Evolutionary conservation across 2,797 vertebrate genomes (phyloP), one percentile per base, ranked within the genome.

Genomic region (Hyperoplus lanceolatus): DNA sequence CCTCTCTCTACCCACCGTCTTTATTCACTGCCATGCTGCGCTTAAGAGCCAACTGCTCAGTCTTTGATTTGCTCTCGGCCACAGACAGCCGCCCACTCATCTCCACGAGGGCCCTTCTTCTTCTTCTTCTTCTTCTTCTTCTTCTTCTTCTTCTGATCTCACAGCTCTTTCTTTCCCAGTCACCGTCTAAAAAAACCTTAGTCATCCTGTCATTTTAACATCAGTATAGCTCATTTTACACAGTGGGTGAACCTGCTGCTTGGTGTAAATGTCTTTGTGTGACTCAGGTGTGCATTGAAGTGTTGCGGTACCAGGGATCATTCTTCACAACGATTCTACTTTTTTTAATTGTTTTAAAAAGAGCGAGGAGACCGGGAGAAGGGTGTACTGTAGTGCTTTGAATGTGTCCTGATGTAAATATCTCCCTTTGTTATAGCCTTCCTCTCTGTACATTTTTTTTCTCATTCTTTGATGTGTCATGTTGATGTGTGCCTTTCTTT

Each of bases 391-490:
- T 54, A 29, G 45, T 15, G 53, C 82, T 86, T 90, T 81, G 71
- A 21, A 81, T 83, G 77, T 72, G 68, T 74, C 79, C 29, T 21
- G 58, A 62, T 76, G 75, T 60, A 60, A 18, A 75, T 79, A 57
- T 57, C 50, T 71, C 63, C 60, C 61, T 71, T 70, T 29, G 48
- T 84, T 69, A 21, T 21, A 53, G 38, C 12, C 73, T 21, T 75
- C 59, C 12, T 69, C 49, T 59, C 60, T 51, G 62, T 61, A 42
- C 21, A 21, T 21, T 77, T 51, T 12, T 62, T 36, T 45, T 54
- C 49, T n/a, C 4, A 0, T 10, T 39, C 73, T 86, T 76, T 84
- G 75, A 86, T 78, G 74, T 87, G 78, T 80, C 82, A 42, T 45
- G 51, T 63, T 43, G 46, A 67, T 63, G 75, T 73, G 53, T 56